phyloP scores from a whole-genome alignment of 2,113 vertebrate species.

The Cyprinus carpio region DNA sequence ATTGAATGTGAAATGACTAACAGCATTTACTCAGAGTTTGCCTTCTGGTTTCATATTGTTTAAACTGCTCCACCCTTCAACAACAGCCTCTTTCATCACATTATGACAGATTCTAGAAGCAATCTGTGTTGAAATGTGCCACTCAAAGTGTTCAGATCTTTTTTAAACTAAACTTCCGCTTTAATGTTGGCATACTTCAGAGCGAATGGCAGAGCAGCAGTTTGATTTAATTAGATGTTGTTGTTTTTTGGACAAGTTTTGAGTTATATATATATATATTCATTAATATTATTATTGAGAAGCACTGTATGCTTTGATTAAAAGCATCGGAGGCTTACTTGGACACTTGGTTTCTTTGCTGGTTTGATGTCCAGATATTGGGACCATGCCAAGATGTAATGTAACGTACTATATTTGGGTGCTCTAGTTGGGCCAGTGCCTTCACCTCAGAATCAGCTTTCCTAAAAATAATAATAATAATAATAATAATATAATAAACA shows the following conservation, averaged over 20 bases:
- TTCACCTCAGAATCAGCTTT: slow-evolving; percentile 44
- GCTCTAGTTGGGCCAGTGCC: slow-evolving; percentile 36
- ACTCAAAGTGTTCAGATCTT: no score
- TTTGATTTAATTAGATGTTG: no score
- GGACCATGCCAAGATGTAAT: slow-evolving; percentile 32
- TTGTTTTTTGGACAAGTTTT: no score
- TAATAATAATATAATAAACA: no score
- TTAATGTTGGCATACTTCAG: no score
- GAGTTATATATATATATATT: no score
- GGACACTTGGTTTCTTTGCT: not conserved
- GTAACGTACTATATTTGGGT: slow-evolving; percentile 56
- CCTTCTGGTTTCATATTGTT: not conserved
- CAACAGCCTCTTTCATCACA: not conserved
- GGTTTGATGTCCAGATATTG: not conserved
- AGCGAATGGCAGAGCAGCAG: no score
- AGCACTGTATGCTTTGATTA: not conserved
- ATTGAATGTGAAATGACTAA: no score
- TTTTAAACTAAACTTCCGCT: no score
- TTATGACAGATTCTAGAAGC: no score
- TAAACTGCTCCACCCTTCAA: not conserved
- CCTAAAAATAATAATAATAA: not conserved
- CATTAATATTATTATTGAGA: not conserved
- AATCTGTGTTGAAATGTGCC: no score
- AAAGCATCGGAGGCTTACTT: not conserved
- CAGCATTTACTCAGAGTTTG: no score